A percentile compares a stretch with the other conserved stretches of the same genome.
Evolutionary conservation across 2,888 invertebrate species (phyloP).

Genomic region (Sycophila texana): DNA sequence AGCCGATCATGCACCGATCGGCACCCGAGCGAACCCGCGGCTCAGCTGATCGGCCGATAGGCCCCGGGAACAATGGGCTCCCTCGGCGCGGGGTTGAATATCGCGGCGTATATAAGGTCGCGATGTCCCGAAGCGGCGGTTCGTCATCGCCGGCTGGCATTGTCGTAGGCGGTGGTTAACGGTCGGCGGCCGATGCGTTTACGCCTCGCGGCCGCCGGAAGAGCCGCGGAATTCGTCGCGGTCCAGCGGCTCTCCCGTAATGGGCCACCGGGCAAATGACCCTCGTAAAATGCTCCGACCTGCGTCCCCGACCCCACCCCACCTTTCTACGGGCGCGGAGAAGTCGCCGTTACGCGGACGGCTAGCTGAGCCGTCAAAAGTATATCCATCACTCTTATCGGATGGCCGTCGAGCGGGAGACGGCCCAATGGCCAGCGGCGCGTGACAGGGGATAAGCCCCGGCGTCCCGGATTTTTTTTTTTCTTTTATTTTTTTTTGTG

Average conservation of each 20-base stretch:
- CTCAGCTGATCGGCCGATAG: conserved; percentile 6
- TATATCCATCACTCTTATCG: conserved; percentile 39
- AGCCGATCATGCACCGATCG: no score
- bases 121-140: no score
- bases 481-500: no score
- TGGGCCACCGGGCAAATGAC: background rate
- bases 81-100: background rate
- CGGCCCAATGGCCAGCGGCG: background rate
- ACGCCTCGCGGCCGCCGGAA: conserved; percentile 2
- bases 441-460: background rate
- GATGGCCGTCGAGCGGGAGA: conserved; percentile 4
- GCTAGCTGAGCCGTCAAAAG: background rate
- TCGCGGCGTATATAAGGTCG: background rate
- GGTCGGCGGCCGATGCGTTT: conserved; percentile 7
- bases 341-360: no score
- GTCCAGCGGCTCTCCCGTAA: background rate
- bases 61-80: background rate
- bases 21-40: background rate
- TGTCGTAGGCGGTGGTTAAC: conserved; percentile 21
- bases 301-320: background rate
- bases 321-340: background rate
- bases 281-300: conserved; percentile 36
- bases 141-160: background rate
- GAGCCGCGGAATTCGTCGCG: conserved; percentile 17
- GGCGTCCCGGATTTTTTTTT: background rate